Conservation (phyloP, 2,888 invertebrate species). For the Cosmia trapezina region DNA sequence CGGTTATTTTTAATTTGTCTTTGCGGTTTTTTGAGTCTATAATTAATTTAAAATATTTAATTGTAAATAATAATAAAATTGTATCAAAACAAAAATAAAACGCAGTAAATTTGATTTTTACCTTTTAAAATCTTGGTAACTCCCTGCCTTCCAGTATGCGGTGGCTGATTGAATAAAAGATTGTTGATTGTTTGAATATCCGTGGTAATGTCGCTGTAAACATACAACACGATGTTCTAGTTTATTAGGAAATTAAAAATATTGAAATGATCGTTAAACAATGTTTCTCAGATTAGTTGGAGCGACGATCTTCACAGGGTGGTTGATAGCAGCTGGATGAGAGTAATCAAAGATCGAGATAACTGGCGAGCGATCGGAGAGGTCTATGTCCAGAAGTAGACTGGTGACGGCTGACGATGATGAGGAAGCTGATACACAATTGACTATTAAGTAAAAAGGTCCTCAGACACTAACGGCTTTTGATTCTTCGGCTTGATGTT, state of each 20-base stretch:
- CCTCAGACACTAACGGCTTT: constrained; percentile 26
- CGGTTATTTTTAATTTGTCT: constrained; percentile 64
- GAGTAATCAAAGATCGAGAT: not conserved
- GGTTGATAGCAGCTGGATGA: not conserved
- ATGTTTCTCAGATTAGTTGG: not conserved
- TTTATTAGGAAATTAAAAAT: not conserved
- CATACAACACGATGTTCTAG: not conserved
- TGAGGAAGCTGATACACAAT: not conserved
- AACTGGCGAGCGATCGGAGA: not conserved
- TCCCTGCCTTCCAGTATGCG: constrained; percentile 69
- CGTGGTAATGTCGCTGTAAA: constrained; percentile 72
- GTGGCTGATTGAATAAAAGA: constrained; percentile 77
- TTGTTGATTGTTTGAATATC: constrained; percentile 77
- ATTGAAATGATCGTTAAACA: too few relatives aligned
- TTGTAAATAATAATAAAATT: not conserved
- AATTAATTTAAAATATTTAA: constrained; percentile 31
- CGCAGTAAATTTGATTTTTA: constrained; percentile 47
- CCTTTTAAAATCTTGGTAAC: constrained; percentile 71
- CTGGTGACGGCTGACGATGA: not conserved
- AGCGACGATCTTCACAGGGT: not conserved
- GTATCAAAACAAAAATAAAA: not conserved
- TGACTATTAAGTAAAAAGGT: not conserved
- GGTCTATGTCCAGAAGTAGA: not conserved
- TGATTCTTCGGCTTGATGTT: constrained; percentile 55
- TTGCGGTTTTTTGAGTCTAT: constrained; percentile 66